These are phyloP conservation scores for Bettongia penicillata DNA, from an alignment of 2,113 vertebrate species.

Conservation along the genomic window DNA sequence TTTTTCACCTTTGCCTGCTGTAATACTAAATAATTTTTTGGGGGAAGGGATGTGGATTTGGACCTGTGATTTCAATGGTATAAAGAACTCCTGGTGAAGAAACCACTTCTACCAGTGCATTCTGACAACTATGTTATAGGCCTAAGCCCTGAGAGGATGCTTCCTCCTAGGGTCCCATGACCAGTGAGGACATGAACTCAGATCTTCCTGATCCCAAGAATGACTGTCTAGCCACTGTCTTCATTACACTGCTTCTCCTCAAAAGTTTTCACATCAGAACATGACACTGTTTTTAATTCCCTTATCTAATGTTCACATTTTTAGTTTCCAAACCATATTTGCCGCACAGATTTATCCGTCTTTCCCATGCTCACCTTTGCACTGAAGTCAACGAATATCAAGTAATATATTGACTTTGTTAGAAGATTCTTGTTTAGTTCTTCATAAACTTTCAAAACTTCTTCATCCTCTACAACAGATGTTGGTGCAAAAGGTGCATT, in stretches of 20 bases:
- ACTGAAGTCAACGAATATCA: not conserved
- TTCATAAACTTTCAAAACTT: not conserved
- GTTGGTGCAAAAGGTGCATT: not conserved
- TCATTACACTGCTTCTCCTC: not conserved
- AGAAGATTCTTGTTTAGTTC: not conserved
- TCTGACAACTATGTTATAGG: not conserved
- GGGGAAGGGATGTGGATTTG: not conserved
- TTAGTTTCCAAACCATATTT: not conserved
- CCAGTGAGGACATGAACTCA: not conserved
- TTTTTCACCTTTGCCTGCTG: not conserved
- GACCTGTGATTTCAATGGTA: not conserved
- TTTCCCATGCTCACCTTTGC: not conserved
- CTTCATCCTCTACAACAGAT: not conserved
- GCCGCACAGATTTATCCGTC: not conserved
- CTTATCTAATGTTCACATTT: not conserved
- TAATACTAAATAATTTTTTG: not conserved
- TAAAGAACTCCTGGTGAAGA: not conserved
- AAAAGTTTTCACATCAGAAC: not conserved
- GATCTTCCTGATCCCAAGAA: not conserved
- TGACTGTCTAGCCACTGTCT: not conserved
- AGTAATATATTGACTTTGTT: conserved; percentile 1
- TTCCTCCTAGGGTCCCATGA: not conserved
- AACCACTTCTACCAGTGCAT: not conserved
- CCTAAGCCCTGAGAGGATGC: not conserved
- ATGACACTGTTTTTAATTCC: not conserved